Evolutionary conservation across 2,113 vertebrate genomes (phyloP).

Genomic region (Manacus vitellinus): DNA sequence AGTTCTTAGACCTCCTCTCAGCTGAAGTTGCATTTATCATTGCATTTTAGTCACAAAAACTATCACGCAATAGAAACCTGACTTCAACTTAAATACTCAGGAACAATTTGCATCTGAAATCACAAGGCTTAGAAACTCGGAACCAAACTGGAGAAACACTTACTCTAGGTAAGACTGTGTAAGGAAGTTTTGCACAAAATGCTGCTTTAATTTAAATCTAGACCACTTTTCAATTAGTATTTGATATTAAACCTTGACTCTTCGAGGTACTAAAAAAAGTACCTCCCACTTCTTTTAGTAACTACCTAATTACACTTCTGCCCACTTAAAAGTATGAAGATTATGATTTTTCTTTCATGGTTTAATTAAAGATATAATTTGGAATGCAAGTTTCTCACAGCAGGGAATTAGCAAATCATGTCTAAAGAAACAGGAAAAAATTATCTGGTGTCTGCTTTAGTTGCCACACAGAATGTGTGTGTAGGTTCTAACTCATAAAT

Average conservation of each 20-base stretch:
- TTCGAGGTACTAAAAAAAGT: not conserved
- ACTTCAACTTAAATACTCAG: not conserved
- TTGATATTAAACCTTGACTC: conserved; percentile 15
- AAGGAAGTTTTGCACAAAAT: not conserved
- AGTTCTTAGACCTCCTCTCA: not conserved
- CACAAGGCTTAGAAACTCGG: not conserved
- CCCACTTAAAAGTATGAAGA: not conserved
- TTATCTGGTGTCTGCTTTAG: not conserved
- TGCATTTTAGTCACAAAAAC: not conserved
- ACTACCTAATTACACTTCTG: not conserved
- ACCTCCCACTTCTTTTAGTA: not conserved
- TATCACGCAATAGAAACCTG: not conserved
- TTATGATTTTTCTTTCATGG: not conserved
- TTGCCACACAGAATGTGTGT: too few species aligned
- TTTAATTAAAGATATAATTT: conserved; percentile 19
- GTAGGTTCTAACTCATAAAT: not conserved
- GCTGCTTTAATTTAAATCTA: not conserved
- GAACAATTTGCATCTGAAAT: conserved; percentile 2
- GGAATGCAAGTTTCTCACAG: conserved; percentile 14
- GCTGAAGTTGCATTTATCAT: not conserved
- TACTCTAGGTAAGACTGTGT: not conserved
- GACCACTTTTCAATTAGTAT: not conserved
- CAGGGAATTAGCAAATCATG: not conserved
- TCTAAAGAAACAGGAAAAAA: not conserved
- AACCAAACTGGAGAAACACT: not conserved